Percentiles rank a stretch among this genome's conserved stretches.
phyloP scores from a whole-genome alignment of 2,797 vertebrate species.

The Poeciliopsis presidionis region DNA sequence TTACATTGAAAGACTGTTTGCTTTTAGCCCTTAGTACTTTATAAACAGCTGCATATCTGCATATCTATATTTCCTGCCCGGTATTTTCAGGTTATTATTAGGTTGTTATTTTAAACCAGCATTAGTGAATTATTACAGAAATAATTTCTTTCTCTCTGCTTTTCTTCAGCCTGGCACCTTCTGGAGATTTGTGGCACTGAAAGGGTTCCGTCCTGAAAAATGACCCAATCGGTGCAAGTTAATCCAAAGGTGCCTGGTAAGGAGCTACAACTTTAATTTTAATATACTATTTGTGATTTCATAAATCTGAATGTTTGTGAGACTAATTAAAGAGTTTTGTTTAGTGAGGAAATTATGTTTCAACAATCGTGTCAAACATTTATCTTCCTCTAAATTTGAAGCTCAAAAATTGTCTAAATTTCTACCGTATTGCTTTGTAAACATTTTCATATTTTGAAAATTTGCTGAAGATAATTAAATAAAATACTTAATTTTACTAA shows the following conservation, averaged over 20 bases:
- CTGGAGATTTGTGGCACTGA: slow-evolving; percentile 60
- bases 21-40: no score
- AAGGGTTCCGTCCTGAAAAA: slow-evolving; percentile 73
- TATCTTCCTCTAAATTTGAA: background rate
- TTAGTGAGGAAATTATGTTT: no score
- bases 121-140: background rate
- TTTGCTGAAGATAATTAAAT: background rate
- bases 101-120: background rate
- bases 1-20: background rate
- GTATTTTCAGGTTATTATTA: slow-evolving; percentile 19
- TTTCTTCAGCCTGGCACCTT: slow-evolving; percentile 68
- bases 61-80: slow-evolving; percentile 6
- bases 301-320: background rate
- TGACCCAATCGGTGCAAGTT: slow-evolving; percentile 91
- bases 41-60: no score
- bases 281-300: background rate
- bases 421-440: background rate
- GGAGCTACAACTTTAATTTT: slow-evolving; percentile 24
- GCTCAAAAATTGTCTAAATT: background rate
- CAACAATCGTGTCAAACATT: background rate
- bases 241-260: slow-evolving; percentile 91
- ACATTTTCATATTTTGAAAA: background rate
- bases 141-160: slow-evolving; percentile 41
- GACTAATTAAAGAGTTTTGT: background rate
- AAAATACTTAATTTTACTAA: background rate